Evolutionary conservation across 2,888 invertebrate species (phyloP).

Genomic region (Matsumyia berberina): DNA sequence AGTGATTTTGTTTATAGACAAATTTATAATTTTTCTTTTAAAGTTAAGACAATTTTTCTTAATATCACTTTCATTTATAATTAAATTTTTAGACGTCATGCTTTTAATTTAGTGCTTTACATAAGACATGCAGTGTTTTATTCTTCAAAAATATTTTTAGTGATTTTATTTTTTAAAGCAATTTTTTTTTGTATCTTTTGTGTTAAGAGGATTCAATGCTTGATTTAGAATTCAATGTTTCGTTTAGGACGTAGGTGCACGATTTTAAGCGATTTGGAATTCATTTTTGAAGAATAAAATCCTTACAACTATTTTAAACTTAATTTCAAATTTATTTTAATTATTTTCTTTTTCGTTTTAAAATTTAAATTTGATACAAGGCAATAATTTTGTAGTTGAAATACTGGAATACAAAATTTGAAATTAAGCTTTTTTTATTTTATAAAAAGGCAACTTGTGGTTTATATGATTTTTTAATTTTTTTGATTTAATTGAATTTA

Average conservation of each 20-base stretch:
- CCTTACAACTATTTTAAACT: neutral
- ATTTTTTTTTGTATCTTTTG: too few species aligned
- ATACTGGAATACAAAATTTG: too few species aligned
- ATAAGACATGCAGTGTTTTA: constrained; percentile 56
- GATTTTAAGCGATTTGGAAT: neutral
- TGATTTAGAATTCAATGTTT: too few species aligned
- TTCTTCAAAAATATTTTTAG: constrained; percentile 63
- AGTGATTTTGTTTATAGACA: constrained; percentile 15
- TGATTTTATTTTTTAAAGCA: neutral
- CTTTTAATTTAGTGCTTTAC: constrained; percentile 56
- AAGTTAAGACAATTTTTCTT: too few species aligned
- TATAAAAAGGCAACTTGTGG: constrained; percentile 17
- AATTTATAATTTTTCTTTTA: neutral
- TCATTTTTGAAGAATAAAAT: constrained; percentile 60
- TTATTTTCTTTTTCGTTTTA: neutral
- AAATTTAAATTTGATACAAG: neutral
- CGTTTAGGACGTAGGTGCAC: too few species aligned
- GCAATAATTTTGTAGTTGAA: neutral
- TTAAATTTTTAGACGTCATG: constrained; percentile 65
- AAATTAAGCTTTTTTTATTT: constrained; percentile 17
- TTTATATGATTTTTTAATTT: neutral
- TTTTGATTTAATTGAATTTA: too few species aligned
- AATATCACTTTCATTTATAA: constrained; percentile 59
- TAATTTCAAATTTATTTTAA: constrained; percentile 45
- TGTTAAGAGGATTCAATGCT: too few species aligned